These are phyloP conservation scores for Dynastes maya DNA, from an alignment of 2,888 invertebrate species.

Conservation along the genomic window DNA sequence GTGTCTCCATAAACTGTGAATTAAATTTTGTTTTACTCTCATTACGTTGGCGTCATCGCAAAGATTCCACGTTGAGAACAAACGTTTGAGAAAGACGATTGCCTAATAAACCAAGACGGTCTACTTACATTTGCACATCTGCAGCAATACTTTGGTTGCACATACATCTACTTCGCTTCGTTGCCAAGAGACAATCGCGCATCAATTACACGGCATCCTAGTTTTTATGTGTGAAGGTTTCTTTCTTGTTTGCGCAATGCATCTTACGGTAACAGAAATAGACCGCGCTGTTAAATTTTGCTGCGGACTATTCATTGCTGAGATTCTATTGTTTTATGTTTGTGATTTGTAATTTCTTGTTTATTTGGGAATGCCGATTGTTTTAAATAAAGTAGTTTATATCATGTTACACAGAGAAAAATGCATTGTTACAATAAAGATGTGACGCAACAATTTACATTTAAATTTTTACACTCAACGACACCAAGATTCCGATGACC, in stretches of 20 bases:
- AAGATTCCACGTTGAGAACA: not conserved
- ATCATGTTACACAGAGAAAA: too few species aligned
- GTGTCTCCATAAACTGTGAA: not conserved
- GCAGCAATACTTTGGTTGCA: not conserved
- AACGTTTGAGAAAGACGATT: not conserved
- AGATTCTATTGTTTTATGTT: not conserved
- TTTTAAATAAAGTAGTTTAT: too few species aligned
- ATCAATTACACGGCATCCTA: constrained; percentile 5
- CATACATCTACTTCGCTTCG: not conserved
- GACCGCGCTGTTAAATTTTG: not conserved
- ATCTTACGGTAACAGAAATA: not conserved
- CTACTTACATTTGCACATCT: not conserved
- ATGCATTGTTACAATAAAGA: too few species aligned
- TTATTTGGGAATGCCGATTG: not conserved
- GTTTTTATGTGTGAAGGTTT: not conserved
- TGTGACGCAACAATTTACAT: too few species aligned
- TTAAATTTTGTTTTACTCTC: constrained; percentile 23
- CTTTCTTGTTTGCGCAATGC: not conserved
- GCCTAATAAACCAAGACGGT: not conserved
- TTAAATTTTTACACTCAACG: too few species aligned
- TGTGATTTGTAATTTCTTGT: not conserved
- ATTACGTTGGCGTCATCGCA: not conserved
- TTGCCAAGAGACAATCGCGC: constrained; percentile 13
- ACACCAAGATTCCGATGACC: too few species aligned
- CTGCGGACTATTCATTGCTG: not conserved